Evolutionary conservation across 2,797 vertebrate genomes (phyloP), one percentile per base, ranked within the genome.

Genomic region (Xenopus petersii): DNA sequence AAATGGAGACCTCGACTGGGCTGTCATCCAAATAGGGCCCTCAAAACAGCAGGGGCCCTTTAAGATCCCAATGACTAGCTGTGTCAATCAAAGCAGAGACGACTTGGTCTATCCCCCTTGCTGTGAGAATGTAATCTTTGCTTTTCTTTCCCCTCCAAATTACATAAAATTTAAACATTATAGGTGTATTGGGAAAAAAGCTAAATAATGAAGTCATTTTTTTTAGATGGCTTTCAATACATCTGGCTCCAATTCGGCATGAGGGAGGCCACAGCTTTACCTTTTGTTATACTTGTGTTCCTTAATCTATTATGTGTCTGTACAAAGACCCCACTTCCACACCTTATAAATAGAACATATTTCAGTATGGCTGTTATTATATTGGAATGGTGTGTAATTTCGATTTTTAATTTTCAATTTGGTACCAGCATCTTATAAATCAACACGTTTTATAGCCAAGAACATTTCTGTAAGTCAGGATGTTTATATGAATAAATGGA

Each of bases 171-270:
- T 66, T 73, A 46, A 60, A 79, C 55, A 70, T 79, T 79, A 79
- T 74, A 79, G 71, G 71, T 49, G 67, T 79, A 70, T 74, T 54
- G 71, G 77, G 77, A 79, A 70, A 65, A 61, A 70, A 79, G 67
- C 62, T 70, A 73, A 74, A 79, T 79, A 79, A 70, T 79, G 77
- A 79, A 79, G 77, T 79, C 67, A 79, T 74, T 51, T 79, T 75
- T 78, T 73, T 67, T 71, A 61, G 70, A 55, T 77, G 48, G 66
- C 65, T 70, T 79, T 70, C 62, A 79, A 74, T 74, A 79, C 67
- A 79, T 79, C 71, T 79, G 77, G 62, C 71, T 79, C 77, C 77
- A 70, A 66, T 65, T 30, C 55, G 24, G 58, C 7, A 17, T 26
- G 21, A 60, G 58, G 58, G 60, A 30, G 30, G 26, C 24, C 46